Evolutionary conservation across 2,797 vertebrate genomes (phyloP).

Genomic region (Propithecus perrieri): DNA sequence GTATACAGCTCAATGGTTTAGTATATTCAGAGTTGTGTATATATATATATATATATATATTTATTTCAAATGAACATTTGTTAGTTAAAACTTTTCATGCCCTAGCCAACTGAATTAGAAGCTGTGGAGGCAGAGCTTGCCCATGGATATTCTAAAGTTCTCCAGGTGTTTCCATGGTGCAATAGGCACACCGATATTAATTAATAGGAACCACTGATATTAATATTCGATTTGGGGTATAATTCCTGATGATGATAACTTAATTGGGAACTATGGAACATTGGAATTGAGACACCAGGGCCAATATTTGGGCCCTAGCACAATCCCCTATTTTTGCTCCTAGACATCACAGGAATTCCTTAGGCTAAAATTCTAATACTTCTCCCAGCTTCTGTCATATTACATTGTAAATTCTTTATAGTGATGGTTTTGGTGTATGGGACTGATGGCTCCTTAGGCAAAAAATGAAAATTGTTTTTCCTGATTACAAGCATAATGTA

Average conservation of each 20-base stretch:
- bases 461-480: background rate
- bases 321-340: slow-evolving; percentile 82
- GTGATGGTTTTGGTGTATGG: background rate
- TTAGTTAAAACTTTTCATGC: too few species aligned
- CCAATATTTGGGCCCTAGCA: background rate
- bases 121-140: background rate
- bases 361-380: background rate
- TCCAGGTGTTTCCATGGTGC: background rate
- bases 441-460: background rate
- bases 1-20: background rate
- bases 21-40: background rate
- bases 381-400: background rate
- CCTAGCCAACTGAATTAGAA: background rate
- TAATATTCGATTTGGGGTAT: background rate
- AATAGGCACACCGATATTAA: too few species aligned
- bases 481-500: background rate
- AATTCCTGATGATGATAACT: background rate
- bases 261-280: background rate
- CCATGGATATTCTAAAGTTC: background rate
- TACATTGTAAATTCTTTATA: background rate
- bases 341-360: background rate
- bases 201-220: background rate
- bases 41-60: too few species aligned
- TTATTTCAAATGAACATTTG: background rate
- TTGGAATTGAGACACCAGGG: background rate